Conservation (phyloP, 1,140 invertebrate genomes). For the Drosophila albomicans region DNA sequence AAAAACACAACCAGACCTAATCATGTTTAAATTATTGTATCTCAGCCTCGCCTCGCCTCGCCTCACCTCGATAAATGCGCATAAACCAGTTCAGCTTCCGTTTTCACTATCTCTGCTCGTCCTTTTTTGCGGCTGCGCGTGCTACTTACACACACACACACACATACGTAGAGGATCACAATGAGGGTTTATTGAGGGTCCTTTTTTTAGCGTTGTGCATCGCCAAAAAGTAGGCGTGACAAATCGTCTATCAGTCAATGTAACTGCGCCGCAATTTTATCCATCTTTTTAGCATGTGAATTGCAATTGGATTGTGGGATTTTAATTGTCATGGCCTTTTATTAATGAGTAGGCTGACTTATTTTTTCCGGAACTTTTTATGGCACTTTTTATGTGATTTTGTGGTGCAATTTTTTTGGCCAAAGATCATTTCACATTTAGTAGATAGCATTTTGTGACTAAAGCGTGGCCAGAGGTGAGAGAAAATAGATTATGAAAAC, state of each 20-base stretch:
- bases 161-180: background rate
- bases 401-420: slow-evolving; percentile 14
- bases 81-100: slow-evolving; percentile 71
- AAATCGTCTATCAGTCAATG: slow-evolving; percentile 80
- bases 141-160: slow-evolving; percentile 41
- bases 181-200: background rate
- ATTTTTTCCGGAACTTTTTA: slow-evolving; percentile 43
- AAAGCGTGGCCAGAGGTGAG: slow-evolving; percentile 46
- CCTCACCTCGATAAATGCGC: slow-evolving; percentile 49
- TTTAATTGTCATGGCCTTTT: slow-evolving; percentile 49
- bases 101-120: slow-evolving; percentile 19
- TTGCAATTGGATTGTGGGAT: slow-evolving; percentile 62
- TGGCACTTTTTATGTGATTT: slow-evolving; percentile 67
- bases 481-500: background rate
- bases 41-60: slow-evolving; percentile 31
- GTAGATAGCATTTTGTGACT: slow-evolving; percentile 25
- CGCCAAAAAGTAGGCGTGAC: slow-evolving; percentile 72
- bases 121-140: slow-evolving; percentile 59
- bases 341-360: slow-evolving; percentile 70
- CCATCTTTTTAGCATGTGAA: slow-evolving; percentile 63
- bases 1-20: slow-evolving; percentile 84
- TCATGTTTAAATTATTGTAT: slow-evolving; percentile 85
- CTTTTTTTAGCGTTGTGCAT: slow-evolving; percentile 5
- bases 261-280: slow-evolving; percentile 49
- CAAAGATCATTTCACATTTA: slow-evolving; percentile 20